Evolutionary conservation across 2,888 invertebrate genomes (phyloP).

Genomic region (Tiphia femorata): DNA sequence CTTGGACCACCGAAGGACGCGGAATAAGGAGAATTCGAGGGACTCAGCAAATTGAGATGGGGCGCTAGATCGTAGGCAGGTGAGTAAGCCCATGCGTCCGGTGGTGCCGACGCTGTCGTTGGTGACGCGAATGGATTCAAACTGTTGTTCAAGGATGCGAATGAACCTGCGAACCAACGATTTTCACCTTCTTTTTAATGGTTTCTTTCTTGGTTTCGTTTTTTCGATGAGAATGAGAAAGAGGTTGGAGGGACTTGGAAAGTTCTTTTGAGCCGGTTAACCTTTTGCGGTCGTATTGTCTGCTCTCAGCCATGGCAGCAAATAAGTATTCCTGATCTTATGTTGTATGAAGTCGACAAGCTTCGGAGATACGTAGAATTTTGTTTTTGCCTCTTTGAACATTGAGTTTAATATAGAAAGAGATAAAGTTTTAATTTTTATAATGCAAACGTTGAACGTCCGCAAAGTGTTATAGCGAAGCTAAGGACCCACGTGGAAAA

Average conservation of each 20-base stretch:
- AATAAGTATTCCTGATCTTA: too few species aligned
- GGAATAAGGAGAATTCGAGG: conserved; percentile 77
- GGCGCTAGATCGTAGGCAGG: conserved; percentile 83
- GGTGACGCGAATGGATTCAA: conserved; percentile 74
- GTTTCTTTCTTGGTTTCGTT: not conserved
- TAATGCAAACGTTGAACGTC: too few species aligned
- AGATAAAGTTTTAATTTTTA: too few species aligned
- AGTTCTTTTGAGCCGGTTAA: not conserved
- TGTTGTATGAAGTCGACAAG: too few species aligned
- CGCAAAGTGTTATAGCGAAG: too few species aligned
- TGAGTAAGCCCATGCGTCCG: conserved; percentile 86
- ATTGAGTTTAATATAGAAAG: too few species aligned
- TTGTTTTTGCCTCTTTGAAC: too few species aligned
- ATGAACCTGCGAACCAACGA: conserved; percentile 56
- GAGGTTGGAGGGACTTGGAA: not conserved
- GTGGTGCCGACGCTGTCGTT: conserved; percentile 72
- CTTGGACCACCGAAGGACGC: conserved; percentile 70
- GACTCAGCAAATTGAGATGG: conserved; percentile 80
- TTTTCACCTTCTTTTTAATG: not conserved
- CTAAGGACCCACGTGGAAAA: too few species aligned
- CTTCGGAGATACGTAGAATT: too few species aligned
- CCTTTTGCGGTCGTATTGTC: too few species aligned
- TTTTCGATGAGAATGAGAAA: not conserved
- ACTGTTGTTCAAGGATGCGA: conserved; percentile 75
- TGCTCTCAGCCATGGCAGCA: too few species aligned